phyloP scores from a whole-genome alignment of 2,888 invertebrate species.

The Penaeus monodon region DNA sequence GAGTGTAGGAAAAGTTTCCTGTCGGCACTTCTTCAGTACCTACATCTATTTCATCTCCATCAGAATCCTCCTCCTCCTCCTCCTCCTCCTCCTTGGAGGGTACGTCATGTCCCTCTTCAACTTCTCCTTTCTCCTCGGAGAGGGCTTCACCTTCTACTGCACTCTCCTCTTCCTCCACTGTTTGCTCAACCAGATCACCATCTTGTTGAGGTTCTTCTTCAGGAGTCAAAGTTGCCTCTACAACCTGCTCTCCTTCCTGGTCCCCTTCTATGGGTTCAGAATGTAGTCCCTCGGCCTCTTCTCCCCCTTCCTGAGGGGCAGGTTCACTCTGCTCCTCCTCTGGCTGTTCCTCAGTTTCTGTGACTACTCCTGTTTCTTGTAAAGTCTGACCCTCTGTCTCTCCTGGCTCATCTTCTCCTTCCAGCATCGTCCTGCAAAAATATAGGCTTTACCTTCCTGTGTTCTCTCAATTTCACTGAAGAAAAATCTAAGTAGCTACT shows the following conservation, averaged over 20 bases:
- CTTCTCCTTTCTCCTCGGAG: not conserved
- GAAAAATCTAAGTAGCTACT: no score
- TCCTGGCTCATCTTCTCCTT: conserved; percentile 37
- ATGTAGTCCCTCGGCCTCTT: no score
- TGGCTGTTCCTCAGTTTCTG: not conserved
- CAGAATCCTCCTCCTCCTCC: not conserved
- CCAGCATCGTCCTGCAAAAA: conserved; percentile 48
- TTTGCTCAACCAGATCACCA: conserved; percentile 9
- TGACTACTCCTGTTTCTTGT: not conserved
- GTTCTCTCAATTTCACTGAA: not conserved
- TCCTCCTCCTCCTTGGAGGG: not conserved
- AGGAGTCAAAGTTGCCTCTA: not conserved
- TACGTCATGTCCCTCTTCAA: not conserved
- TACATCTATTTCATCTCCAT: conserved; percentile 3
- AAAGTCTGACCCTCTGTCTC: conserved; percentile 10
- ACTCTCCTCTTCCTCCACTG: conserved; percentile 16
- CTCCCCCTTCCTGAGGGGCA: not conserved
- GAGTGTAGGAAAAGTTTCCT: not conserved
- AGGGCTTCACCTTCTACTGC: not conserved
- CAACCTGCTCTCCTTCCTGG: not conserved
- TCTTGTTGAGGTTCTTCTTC: not conserved
- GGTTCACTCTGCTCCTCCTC: not conserved
- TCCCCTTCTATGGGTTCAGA: not conserved
- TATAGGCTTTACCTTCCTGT: not conserved
- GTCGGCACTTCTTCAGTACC: not conserved